Base-by-base conservation (phyloP, 2,888 invertebrate species). In the Lathronympha strigana region DNA sequence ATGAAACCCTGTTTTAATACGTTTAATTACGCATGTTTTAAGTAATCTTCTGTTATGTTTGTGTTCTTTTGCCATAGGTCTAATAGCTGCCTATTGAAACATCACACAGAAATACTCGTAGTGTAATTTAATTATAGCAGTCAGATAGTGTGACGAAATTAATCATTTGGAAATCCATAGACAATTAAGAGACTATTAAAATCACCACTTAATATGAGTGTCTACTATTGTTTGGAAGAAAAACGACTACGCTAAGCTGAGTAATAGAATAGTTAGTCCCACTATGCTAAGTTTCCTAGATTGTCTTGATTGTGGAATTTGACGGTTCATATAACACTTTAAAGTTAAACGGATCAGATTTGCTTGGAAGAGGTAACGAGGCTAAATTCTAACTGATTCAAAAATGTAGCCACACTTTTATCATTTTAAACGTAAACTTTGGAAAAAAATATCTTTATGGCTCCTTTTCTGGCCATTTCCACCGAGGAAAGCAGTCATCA, bases 91-190 rank as follows among this genome's bases (percentile, higher is more conserved):
- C 40, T 4, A 50, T 50, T 31, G 15, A 15, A 17, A 43, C 11
- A 50, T 4, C 19, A 61, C 25, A 38, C 15, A 38, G 0, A 5
- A 38, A 13, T 36, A n/a, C n/a, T 31, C 8, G 9, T 38, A 33
- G 15, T 38, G 4, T 15, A 15, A 15, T n/a, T 5, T 17, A 40
- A 43, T 61, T 50, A 51, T 50, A 19, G 36, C 47, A 47, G 38
- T 38, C 33, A 51, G 21, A 19, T n/a, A 45, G 11, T 9, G 53
- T 61, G 23, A 43, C 21, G 31, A 43, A 31, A 51, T 40, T 28
- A 40, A 54, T 53, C 11, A 21, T 38, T 28, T 19, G 11, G 40
- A 28, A 55, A 43, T 55, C 19, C 28, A 28, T 19, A 43, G 13
- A 11, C 40, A 55, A 40, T 23, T 9, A 19, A 3, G 23, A n/a